Evolutionary conservation across 2,797 vertebrate genomes (phyloP).

Genomic region (Sebastes matsubarae): DNA sequence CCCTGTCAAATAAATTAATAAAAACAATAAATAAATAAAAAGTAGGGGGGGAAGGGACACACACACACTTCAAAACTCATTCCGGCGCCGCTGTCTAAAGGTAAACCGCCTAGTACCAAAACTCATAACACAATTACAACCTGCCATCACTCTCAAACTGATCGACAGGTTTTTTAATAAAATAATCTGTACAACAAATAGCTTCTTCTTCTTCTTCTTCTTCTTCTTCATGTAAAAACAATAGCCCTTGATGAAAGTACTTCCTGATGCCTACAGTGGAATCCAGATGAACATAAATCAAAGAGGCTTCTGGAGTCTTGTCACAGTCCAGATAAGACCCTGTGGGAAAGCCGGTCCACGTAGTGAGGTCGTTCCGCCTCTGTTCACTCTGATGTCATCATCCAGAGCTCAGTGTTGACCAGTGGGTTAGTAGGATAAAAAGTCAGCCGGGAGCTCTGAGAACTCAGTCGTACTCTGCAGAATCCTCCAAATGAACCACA

Average conservation of each 20-base stretch:
- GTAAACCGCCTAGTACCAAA: not conserved
- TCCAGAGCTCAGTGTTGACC: not conserved
- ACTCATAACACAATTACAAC: not conserved
- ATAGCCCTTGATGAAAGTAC: not conserved
- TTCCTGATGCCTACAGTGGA: not conserved
- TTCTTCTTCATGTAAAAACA: not conserved
- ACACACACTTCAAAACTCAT: too few relatives aligned
- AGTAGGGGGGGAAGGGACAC: too few relatives aligned
- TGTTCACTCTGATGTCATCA: not conserved
- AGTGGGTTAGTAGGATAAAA: not conserved
- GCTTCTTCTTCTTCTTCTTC: not conserved
- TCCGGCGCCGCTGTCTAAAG: too few relatives aligned
- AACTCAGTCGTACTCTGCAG: constrained; percentile 76
- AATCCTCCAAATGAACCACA: constrained; percentile 59
- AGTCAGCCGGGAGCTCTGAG: not conserved
- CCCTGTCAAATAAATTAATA: too few relatives aligned
- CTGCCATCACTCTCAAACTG: not conserved
- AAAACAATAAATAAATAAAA: too few relatives aligned
- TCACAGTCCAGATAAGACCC: constrained; percentile 5
- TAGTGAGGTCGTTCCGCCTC: not conserved
- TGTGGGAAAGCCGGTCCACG: not conserved
- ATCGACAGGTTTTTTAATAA: not conserved
- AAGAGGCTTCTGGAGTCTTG: not conserved
- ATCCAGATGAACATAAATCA: not conserved
- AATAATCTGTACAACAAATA: not conserved